Base-by-base conservation (phyloP, 1,140 invertebrate genomes). In the Branchinecta lindahli region DNA sequence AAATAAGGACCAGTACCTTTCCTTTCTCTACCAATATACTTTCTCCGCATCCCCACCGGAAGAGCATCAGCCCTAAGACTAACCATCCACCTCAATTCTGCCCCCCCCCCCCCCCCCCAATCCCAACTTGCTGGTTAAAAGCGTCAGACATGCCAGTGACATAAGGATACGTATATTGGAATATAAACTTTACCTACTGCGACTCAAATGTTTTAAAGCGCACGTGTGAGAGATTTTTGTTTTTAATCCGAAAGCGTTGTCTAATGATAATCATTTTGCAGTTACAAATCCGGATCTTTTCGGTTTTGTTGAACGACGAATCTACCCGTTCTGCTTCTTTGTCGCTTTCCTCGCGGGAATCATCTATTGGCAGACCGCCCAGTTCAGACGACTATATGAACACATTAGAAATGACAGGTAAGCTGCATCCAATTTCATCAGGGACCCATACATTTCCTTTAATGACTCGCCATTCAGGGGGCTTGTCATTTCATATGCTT, bases 391-490 rank as follows among this genome's bases (percentile, higher is more conserved):
- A 75, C 82, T 99, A 0, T 98, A 98, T 77, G 92, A 98, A 77
- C 95, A 97, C 79, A 99, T 99, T 77, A 96, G 96, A 80, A 98
- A 99, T 82, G 96, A 99, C 78, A 98, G 98, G 82, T 98, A 79
- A 79, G 80, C 78, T 8, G 9, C 20, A 18, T 8, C 46, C 12
- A 47, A 7, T 46, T 10, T 18, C n/a, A 70, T 44, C 10, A n/a
- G n/a, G n/a, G n/a, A n/a, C n/a, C n/a, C n/a, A n/a, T n/a, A n/a
- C n/a, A n/a, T n/a, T n/a, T n/a, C n/a, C n/a, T n/a, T n/a, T n/a
- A n/a, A n/a, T n/a, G n/a, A n/a, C n/a, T n/a, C n/a, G n/a, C n/a
- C n/a, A n/a, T n/a, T n/a, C n/a, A n/a, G n/a, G n/a, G n/a, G n/a
- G n/a, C n/a, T n/a, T n/a, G n/a, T n/a, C n/a, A n/a, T n/a, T n/a